Evolutionary conservation across 2,888 invertebrate genomes (phyloP), one percentile per base, ranked within the genome.

Genomic region (Drosophila testacea): DNA sequence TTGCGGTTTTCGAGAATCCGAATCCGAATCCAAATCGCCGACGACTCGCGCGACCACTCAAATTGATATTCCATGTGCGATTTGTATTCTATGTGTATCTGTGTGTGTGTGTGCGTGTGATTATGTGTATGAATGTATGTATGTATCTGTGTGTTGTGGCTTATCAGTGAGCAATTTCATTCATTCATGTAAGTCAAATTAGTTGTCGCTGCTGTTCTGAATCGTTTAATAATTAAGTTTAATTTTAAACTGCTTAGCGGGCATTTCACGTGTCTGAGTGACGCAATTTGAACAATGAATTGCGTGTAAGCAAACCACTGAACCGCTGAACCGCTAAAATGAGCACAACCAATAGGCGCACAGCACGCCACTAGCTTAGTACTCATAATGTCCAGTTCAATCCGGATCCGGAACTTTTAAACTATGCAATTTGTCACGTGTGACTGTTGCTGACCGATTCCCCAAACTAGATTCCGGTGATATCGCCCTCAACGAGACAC

Each of bases 121-220:
- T 16, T 16, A 47, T 30, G 5, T 38, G 9, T 52, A 27, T 39
- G 28, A 32, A 22, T 22, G 22, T 22, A 3, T 22, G 22, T 22
- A 22, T 57, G 30, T 46, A 6, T 44, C 6, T 44, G 3, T 41
- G 13, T 16, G 41, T 46, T 56, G 44, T 28, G 41, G 65, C 67
- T 81, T 87, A 87, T 83, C 85, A 86, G 77, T 69, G 59, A 46
- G 66, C 38, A 69, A 66, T 79, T 84, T 81, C 76, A 82, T 83
- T 83, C 82, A 83, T 83, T 83, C 82, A 87, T 83, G 82, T 83
- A 87, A 83, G 82, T 83, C 79, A 71, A 81, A 81, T 76, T 69
- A 69, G 72, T 68, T 80, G 28, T 70, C 48, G 73, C 32, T 51
- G 56, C 51, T 48, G 56, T 7, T 69, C 51, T 30, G 71, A 71